Percentiles rank a stretch among this genome's conserved stretches.
Evolutionary conservation across 1,140 invertebrate species (phyloP).

Genomic region (Paraescarpia echinospica): DNA sequence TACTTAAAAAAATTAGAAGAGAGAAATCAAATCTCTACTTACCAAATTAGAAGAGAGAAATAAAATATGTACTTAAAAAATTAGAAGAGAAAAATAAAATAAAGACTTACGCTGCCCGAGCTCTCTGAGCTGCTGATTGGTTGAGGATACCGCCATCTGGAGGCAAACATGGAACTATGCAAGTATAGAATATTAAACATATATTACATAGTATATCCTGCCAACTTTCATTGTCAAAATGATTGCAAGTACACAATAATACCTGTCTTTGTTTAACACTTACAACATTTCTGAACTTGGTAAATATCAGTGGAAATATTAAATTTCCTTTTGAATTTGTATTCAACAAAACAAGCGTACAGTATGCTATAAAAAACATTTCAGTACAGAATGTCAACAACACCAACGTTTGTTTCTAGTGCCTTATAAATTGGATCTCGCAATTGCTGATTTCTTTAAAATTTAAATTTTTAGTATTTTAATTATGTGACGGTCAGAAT

Average conservation of each 20-base stretch:
- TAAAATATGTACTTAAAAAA: not conserved
- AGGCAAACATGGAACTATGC: not conserved
- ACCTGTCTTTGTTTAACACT: not conserved
- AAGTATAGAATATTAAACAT: too few relatives aligned
- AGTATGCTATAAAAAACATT: not conserved
- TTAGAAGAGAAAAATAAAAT: not conserved
- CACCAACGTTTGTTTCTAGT: not conserved
- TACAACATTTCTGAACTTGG: not conserved
- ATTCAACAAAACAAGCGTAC: not conserved
- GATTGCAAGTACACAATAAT: not conserved
- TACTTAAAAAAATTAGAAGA: not conserved
- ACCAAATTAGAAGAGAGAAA: too few relatives aligned
- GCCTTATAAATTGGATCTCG: not conserved
- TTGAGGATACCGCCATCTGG: not conserved
- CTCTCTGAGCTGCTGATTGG: not conserved
- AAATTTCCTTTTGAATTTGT: not conserved
- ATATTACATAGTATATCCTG: not conserved
- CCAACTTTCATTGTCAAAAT: not conserved
- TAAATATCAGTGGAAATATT: not conserved
- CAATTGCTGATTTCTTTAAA: too few relatives aligned
- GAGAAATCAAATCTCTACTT: not conserved
- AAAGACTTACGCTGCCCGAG: not conserved
- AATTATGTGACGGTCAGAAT: too few relatives aligned
- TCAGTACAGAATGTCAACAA: not conserved
- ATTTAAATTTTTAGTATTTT: too few relatives aligned